Evolutionary conservation across 1,140 invertebrate genomes (phyloP), one percentile per base, ranked within the genome.

Genomic region (Archivesica marissinica): DNA sequence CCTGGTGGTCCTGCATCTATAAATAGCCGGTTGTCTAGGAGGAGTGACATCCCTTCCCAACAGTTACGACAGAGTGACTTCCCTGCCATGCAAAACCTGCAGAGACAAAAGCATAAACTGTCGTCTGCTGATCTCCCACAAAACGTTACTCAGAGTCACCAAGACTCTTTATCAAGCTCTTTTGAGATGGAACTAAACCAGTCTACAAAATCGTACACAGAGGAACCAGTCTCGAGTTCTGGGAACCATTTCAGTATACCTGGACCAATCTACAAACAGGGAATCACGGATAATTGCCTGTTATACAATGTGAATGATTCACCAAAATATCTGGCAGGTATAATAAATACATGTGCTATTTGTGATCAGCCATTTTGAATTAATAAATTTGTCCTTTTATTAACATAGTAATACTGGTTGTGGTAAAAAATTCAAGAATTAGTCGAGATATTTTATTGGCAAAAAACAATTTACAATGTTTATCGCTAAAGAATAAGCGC

Each of bases 241-340:
- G 56, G 44, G 30, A 41, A 61, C 23, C 54, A 74, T 33, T 85
- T 85, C 50, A 77, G 82, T 70, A 61, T 85, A 3, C 82, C 82
- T 50, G 82, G 82, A 59, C 82, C 82, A 17, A 78, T 85, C 0
- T 85, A 85, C 59, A 85, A 70, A 44, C 82, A 85, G n/a, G 50
- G 59, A 1, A 41, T 78, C 38, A 77, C 59, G 39, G 82, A 85
- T 33, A 38, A 39, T 17, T 68, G 74, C 56, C 75, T 85, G 9
- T 23, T 39, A 3, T 85, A 85, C 35, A 68, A 78, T 56, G 74
- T 78, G 30, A 47, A 47, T 52, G 82, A 85, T 61, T 68, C 56
- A 44, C 74, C 82, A 20, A 54, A 76, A 28, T 68, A 77, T 33
- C 17, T 85, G 20, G 41, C 72, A 77, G 82, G 82, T 85, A 78